Conservation (phyloP, 2,888 invertebrate genomes). For the Hemicrepidius hirtus region DNA sequence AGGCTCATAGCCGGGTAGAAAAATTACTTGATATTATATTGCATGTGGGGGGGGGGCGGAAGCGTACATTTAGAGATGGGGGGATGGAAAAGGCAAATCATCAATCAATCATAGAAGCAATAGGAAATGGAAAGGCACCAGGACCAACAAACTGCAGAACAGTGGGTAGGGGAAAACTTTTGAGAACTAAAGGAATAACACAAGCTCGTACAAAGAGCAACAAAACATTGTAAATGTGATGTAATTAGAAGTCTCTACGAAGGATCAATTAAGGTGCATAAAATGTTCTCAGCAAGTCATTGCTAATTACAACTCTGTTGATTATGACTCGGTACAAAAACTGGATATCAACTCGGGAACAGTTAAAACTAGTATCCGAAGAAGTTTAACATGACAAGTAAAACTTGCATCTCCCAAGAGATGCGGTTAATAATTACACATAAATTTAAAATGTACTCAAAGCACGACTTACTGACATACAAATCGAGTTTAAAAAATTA, state of each 20-base stretch:
- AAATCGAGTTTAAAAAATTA: background rate
- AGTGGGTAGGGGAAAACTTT: no score
- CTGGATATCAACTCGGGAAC: slow-evolving; percentile 22
- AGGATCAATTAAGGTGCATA: slow-evolving; percentile 25
- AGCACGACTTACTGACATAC: background rate
- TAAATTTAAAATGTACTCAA: slow-evolving; percentile 5
- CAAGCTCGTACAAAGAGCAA: no score
- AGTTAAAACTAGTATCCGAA: slow-evolving; percentile 27
- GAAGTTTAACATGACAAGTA: background rate
- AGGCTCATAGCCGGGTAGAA: no score
- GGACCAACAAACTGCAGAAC: no score
- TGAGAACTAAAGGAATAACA: no score
- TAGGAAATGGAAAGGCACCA: no score
- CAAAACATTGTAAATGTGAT: slow-evolving; percentile 7
- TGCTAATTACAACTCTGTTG: slow-evolving; percentile 13
- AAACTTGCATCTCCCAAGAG: background rate
- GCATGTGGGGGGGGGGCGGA: no score
- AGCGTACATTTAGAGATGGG: no score
- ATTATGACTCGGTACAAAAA: slow-evolving; percentile 14
- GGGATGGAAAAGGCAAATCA: no score
- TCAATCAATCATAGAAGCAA: no score
- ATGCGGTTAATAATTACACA: slow-evolving; percentile 4
- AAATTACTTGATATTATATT: no score
- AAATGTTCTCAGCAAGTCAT: slow-evolving; percentile 9
- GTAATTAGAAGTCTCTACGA: slow-evolving; percentile 16